A percentile compares a stretch with the other conserved stretches of the same genome.
Conservation (phyloP, 92 coral and sea anemone species). For the Scolanthus callimorphus region DNA sequence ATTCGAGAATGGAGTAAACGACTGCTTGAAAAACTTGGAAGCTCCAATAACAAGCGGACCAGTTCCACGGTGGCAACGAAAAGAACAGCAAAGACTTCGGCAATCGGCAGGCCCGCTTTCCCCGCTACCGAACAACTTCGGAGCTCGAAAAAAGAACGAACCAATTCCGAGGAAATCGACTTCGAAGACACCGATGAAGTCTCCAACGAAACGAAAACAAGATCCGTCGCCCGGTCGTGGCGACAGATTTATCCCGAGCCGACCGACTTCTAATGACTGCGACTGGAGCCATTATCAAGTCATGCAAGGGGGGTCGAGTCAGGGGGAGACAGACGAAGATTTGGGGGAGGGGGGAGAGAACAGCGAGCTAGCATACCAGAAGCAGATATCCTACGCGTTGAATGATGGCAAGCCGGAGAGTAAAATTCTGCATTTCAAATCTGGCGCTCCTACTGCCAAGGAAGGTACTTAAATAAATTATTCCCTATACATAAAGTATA, state of each 20-base stretch:
- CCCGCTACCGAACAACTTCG: constrained; percentile 28
- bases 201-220: constrained; percentile 59
- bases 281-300: constrained; percentile 92
- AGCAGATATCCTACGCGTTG: constrained; percentile 7
- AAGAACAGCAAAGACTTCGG: constrained; percentile 37
- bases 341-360: constrained; percentile 14
- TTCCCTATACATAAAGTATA: no score
- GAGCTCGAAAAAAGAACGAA: constrained; percentile 21
- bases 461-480: no score
- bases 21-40: constrained; percentile 77
- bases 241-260: constrained; percentile 90
- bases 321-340: constrained; percentile 34
- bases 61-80: constrained; percentile 94
- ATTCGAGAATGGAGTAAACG: constrained; percentile 84
- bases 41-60: constrained; percentile 86
- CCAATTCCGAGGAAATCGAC: constrained; percentile 41
- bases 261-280: constrained; percentile 54
- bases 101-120: constrained; percentile 45
- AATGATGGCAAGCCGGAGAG: constrained; percentile 27
- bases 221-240: constrained; percentile 56
- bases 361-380: constrained; percentile 4
- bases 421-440: constrained; percentile 84
- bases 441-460: constrained; percentile 81
- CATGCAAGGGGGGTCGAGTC: constrained; percentile 43
- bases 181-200: constrained; percentile 73